A percentile compares a stretch with the other conserved stretches of the same genome.
phyloP scores from a whole-genome alignment of 2,113 vertebrate species.

The Myrmophylax atrothorax region DNA sequence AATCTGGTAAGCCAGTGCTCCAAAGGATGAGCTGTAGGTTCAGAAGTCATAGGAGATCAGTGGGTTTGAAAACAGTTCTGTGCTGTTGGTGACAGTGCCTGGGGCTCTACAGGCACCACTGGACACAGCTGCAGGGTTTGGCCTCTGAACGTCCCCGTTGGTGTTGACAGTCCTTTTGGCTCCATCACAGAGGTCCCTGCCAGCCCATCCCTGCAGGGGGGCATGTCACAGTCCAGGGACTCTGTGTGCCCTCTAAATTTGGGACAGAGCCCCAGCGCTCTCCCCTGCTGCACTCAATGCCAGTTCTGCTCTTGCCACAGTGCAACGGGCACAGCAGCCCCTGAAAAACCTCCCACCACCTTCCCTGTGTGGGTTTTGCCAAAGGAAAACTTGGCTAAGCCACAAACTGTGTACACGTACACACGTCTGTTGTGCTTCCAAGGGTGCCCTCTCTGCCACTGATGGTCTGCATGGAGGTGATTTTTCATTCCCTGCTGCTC shows the following conservation, averaged over 20 bases:
- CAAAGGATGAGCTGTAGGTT: background rate
- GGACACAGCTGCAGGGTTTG: background rate
- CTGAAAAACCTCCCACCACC: background rate
- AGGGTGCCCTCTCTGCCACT: background rate
- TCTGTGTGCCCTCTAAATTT: background rate
- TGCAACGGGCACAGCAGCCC: background rate
- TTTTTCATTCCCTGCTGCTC: background rate
- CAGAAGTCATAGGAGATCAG: too few species aligned
- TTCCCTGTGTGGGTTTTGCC: background rate
- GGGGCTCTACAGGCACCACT: accelerated
- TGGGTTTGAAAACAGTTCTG: accelerated
- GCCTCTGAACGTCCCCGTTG: background rate
- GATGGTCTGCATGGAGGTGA: background rate
- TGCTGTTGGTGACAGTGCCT: background rate
- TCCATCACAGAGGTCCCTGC: background rate
- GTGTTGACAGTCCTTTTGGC: accelerated
- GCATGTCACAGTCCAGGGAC: accelerated
- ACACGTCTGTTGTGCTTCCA: background rate
- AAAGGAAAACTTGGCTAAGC: background rate
- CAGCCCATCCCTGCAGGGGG: background rate
- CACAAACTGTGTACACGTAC: background rate
- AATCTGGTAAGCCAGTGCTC: background rate
- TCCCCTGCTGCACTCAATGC: accelerated
- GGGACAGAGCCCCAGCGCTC: too few species aligned
- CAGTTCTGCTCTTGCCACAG: background rate